Base-by-base conservation (phyloP, 1,140 invertebrate species). In the Hyphantria cunea region DNA sequence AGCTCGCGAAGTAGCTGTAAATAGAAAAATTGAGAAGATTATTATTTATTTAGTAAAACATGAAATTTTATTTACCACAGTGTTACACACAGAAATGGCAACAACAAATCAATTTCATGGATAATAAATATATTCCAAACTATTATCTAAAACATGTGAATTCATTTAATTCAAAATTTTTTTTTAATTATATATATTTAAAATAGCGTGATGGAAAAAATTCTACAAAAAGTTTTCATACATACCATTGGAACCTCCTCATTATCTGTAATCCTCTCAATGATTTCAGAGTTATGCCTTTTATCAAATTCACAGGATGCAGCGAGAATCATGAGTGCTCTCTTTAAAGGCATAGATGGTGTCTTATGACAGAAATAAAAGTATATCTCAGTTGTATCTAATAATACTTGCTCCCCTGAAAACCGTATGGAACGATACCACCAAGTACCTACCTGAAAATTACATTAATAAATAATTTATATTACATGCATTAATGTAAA, bases 341-440 rank as follows among this genome's bases (percentile, higher is more conserved):
- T 93, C 92, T 98, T 99, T 11, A 99, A 91, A 58, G 96, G 94
- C 97, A 99, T 99, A 50, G 95, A 95, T 4, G 97, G 97, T 34
- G 97, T 99, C 92, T 98, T 98, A 83, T 98, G 95, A 76, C 99
- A 97, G 86, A 98, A 99, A 79, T 95, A 97, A 80, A 96, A 98
- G 90, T 99, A 99, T 85, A 99, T 94, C 84, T 98, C 95, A 0
- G 98, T 97, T 13, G 99, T 99, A 80, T 98, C 97, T 13, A 99
- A 86, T 7, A 99, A 91, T 10, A 99, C 98, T 93, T 98, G 96
- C 85, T 98, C 98, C 70, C 97, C 97, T 70, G 97, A 98, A 88
- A 97, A 99, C 78, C 98, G 95, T 67, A 99, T 99, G 49, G 98
- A 99, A 63, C 96, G 94, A 88, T 99, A 99, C 99, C 99, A 99